Percentiles rank a stretch among this genome's conserved stretches.
Evolutionary conservation across 2,113 vertebrate species (phyloP).

Genomic region (Cottus gobio): DNA sequence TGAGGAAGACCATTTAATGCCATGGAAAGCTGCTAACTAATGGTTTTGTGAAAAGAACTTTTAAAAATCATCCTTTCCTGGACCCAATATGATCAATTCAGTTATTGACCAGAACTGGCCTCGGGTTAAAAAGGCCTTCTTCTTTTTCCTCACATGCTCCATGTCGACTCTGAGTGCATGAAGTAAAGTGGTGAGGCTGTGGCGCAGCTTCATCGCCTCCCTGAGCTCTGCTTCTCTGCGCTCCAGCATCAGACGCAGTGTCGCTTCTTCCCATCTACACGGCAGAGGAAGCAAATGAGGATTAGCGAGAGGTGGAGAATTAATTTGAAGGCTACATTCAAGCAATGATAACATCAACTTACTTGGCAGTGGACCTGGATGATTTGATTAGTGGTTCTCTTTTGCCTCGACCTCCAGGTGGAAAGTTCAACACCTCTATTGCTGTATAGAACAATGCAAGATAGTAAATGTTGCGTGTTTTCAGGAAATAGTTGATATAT

Average conservation of each 20-base stretch:
- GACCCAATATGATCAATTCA: neutral
- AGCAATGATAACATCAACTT: neutral
- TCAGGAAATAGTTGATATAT: neutral
- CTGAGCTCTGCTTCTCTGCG: conserved; percentile 82
- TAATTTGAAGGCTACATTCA: neutral
- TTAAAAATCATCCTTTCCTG: neutral
- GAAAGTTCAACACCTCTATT: conserved; percentile 79
- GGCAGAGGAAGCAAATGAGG: neutral
- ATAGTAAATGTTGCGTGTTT: neutral
- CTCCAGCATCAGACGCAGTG: conserved; percentile 75
- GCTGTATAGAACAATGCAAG: conserved; percentile 41
- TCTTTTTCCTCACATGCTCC: conserved; percentile 61
- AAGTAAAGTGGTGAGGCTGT: conserved; percentile 77
- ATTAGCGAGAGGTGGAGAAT: neutral
- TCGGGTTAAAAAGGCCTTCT: neutral
- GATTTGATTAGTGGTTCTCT: conserved; percentile 37
- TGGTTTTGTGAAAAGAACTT: neutral
- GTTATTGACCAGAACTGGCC: neutral
- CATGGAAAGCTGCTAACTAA: neutral
- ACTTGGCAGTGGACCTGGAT: conserved; percentile 60
- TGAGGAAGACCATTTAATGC: neutral
- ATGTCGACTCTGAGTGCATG: conserved; percentile 76
- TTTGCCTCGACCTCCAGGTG: conserved; percentile 53
- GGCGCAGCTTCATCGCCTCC: conserved; percentile 79
- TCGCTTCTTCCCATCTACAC: conserved; percentile 74